Conservation (phyloP, 2,113 vertebrate genomes). For the Pimephales promelas region DNA sequence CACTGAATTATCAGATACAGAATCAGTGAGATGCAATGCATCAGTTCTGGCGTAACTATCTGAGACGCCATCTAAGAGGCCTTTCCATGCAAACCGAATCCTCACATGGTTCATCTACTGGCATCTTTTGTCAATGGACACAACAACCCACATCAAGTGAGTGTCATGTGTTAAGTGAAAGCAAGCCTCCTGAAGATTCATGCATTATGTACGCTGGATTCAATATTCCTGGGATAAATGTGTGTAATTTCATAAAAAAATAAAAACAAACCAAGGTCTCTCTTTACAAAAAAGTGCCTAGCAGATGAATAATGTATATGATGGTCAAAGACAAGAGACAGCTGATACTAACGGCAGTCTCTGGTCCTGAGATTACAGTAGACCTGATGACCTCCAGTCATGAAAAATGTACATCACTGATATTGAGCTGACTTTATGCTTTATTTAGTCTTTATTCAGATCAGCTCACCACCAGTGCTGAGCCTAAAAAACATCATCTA, state of each 20-base stretch:
- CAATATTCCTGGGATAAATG: slow-evolving; percentile 61
- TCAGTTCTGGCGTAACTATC: neutral
- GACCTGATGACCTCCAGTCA: slow-evolving; percentile 73
- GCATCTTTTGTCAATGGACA: slow-evolving; percentile 50
- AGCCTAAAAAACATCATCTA: neutral
- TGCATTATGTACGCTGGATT: slow-evolving; percentile 71
- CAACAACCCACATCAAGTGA: slow-evolving; percentile 41
- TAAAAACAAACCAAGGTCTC: slow-evolving; percentile 57
- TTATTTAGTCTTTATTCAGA: slow-evolving; percentile 66
- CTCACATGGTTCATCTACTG: slow-evolving; percentile 7
- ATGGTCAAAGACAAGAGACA: slow-evolving; percentile 66
- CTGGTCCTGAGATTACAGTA: slow-evolving; percentile 73
- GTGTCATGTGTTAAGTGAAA: slow-evolving; percentile 43
- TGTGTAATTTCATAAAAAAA: slow-evolving; percentile 69
- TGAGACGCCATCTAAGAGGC: neutral
- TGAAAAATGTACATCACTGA: slow-evolving; percentile 74
- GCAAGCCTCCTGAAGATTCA: slow-evolving; percentile 39
- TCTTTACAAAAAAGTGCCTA: slow-evolving; percentile 61
- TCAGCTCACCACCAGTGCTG: slow-evolving; percentile 18
- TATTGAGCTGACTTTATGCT: slow-evolving; percentile 72
- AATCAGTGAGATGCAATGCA: neutral
- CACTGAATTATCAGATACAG: neutral
- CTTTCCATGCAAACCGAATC: neutral
- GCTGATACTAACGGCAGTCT: slow-evolving; percentile 66
- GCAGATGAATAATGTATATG: slow-evolving; percentile 76